Evolutionary conservation across 2,888 invertebrate genomes (phyloP), one percentile per base, ranked within the genome.

Genomic region (Hecatera dysodea): DNA sequence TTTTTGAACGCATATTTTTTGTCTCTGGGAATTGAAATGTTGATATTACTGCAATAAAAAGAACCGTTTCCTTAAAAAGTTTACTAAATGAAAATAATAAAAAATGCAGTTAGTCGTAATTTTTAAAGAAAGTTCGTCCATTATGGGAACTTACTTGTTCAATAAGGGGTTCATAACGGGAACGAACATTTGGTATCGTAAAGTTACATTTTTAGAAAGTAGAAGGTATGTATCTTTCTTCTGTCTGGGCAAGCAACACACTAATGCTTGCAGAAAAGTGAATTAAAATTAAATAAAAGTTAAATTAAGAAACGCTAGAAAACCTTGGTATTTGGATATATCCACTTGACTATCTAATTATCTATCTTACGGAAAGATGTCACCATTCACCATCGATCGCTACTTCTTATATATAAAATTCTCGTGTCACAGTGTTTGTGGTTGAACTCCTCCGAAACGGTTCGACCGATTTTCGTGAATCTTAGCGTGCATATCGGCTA

Each of bases 91-190:
- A 33, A 52, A 52, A 67, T 9, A 39, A 52, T 52, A 57, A 67
- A 42, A n/a, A 57, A 19, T 36, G 24, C 57, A 24, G 50, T 44
- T 33, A 48, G 9, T 44, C 4, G 5, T 48, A 0, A 36, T 17
- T 15, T 29, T 67, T 44, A 67, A 56, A 42, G 39, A 59, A 46
- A 59, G 57, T 42, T 24, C 15, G n/a, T 22, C 2, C 75, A 1
- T 52, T 33, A n/a, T n/a, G 52, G 24, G n/a, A 9, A 12, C 19
- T 15, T 3, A 44, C 2, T 29, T 19, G 3, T 29, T 19, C 22
- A 39, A 27, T 44, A 19, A 1, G 17, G 19, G 27, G 6, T 46
- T 5, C 33, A 17, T 67, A 83, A 83, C 75, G 74, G 83, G 42
- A 65, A 60, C 4, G 11, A 44, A 67, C 67, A 71, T 69, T 48